Conservation (phyloP, 2,888 invertebrate genomes). For the Geophilus truncorum region DNA sequence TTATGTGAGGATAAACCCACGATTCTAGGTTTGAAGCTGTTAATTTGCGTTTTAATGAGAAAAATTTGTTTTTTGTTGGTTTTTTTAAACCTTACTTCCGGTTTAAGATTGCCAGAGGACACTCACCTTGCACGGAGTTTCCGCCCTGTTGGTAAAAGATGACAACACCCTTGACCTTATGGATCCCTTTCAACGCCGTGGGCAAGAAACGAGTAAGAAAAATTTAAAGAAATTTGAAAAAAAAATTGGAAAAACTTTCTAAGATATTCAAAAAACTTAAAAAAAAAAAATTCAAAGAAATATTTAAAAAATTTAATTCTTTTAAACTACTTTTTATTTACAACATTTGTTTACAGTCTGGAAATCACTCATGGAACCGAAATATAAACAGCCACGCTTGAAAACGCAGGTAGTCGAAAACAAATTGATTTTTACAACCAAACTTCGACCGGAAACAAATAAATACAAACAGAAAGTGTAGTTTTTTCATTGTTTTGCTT, state of each 20-base stretch:
- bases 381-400: not conserved
- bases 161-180: not conserved
- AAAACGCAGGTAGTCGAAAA: not conserved
- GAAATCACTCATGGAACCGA: not conserved
- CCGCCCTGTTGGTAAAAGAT: not conserved
- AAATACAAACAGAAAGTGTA: not conserved
- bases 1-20: not conserved
- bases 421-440: not conserved
- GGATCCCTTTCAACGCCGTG: not conserved
- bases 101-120: not conserved
- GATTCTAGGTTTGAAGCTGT: too few species aligned
- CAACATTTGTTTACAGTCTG: not conserved
- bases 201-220: not conserved
- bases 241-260: too few species aligned
- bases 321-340: not conserved
- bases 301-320: not conserved
- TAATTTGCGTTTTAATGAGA: too few species aligned
- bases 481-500: slow-evolving; percentile 45
- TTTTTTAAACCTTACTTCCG: not conserved
- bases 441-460: not conserved
- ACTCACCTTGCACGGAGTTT: not conserved
- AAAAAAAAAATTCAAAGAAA: too few species aligned
- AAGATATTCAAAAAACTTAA: too few species aligned
- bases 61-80: not conserved
- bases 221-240: too few species aligned